phyloP scores from a whole-genome alignment of 2,888 invertebrate species.

The Steinernema scapterisci region DNA sequence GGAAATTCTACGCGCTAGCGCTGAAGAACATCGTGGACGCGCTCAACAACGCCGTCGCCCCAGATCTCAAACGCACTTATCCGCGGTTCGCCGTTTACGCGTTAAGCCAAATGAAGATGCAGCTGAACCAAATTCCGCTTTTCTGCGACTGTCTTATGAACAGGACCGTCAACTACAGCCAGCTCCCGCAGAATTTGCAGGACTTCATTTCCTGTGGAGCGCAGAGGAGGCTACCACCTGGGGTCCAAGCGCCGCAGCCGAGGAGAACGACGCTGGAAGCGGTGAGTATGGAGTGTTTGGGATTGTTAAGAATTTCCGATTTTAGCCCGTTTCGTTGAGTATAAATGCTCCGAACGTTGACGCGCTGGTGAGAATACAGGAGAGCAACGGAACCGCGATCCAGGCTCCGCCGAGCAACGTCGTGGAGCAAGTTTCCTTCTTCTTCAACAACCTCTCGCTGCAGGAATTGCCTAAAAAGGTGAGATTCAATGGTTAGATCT shows the following conservation, averaged over 20 bases:
- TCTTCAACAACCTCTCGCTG: conserved; percentile 95
- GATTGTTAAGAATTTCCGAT: background rate
- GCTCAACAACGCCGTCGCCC: conserved; percentile 73
- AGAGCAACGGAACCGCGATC: conserved; percentile 2
- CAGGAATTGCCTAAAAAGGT: conserved; percentile 86
- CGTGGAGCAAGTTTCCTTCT: conserved; percentile 77
- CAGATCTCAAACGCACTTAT: conserved; percentile 84
- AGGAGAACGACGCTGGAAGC: conserved; percentile 37
- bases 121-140: conserved; percentile 76
- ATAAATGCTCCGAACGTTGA: conserved; percentile 11
- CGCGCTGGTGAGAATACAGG: conserved; percentile 15
- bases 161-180: conserved; percentile 83
- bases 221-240: conserved; percentile 50
- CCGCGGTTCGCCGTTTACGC: conserved; percentile 93
- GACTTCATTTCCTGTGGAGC: conserved; percentile 71
- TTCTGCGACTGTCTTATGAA: conserved; percentile 90
- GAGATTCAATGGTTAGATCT: conserved; percentile 21
- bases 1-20: conserved; percentile 58
- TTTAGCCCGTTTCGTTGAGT: background rate
- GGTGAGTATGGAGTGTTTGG: conserved; percentile 28
- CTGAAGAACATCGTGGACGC: conserved; percentile 69
- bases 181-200: conserved; percentile 87
- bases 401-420: conserved; percentile 6
- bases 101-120: conserved; percentile 80
- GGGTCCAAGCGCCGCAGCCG: background rate